Base-by-base conservation (phyloP, 1,140 invertebrate species). In the Dysdera silvatica region DNA sequence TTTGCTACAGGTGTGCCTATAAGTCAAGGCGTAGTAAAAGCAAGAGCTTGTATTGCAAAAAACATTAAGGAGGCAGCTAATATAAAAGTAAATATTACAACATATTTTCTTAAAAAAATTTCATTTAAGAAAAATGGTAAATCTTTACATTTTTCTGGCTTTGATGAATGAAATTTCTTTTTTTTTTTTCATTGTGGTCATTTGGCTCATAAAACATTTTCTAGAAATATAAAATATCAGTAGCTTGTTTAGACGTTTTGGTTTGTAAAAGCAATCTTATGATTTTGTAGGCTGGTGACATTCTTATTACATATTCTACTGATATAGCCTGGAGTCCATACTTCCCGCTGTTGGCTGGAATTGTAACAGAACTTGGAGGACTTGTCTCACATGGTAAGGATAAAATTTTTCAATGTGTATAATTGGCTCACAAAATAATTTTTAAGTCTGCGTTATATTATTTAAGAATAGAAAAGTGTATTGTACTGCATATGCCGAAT, bases 281-380 rank as follows among this genome's bases (percentile, higher is more conserved):
- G 6, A 60, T 68, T 66, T 68, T 74, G 29, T 69, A 81, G 74
- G 67, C 68, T 33, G 87, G 86, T 2, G 88, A 92, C 71, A 82
- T 93, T 65, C 76, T 92, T 41, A 84, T 93, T 59, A 89, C 88
- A 0, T 78, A 81, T 57, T 81, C 81, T 20, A 92, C 88, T 0
- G 89, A 93, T 71, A 87, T 92, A 59, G 88, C 85, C 16, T 93
- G 89, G 89, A 85, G 85, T 18, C 88, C 89, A 1, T 91, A 89
- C 73, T 93, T 92, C 71, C 87, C 89, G 0, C 77, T 92, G 7
- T 73, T 92, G 5, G 76, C 80, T 2, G 90, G 88, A 18, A 81
- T 93, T 14, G 85, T 90, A 4, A 92, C 89, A 0, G 89, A 93
- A 76, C 76, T 91, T 6, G 89, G 89, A 20, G 89, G 90, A 41